A percentile compares a stretch with the other conserved stretches of the same genome.
Conservation (phyloP, 2,797 vertebrate genomes). For the Caiman crocodilus region DNA sequence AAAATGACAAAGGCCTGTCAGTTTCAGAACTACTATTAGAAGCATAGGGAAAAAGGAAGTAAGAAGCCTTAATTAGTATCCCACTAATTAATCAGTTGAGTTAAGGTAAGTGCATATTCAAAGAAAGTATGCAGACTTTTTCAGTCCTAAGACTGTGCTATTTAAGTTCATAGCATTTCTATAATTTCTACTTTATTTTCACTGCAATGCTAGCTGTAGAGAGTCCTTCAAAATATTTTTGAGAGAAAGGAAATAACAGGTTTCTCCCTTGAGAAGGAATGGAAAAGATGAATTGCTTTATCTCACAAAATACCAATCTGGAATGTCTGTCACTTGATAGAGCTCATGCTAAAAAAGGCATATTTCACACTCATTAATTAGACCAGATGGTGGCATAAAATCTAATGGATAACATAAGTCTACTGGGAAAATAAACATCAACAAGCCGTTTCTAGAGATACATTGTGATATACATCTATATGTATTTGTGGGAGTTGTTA, state of each 20-base stretch:
- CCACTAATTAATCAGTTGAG: no score
- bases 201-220: neutral
- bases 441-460: neutral
- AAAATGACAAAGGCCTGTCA: no score
- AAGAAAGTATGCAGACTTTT: no score
- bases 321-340: neutral
- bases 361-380: slow-evolving; percentile 63
- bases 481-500: neutral
- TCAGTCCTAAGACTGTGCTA: no score
- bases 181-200: neutral
- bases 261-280: neutral
- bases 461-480: neutral
- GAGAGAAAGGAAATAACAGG: neutral
- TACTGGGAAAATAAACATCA: slow-evolving; percentile 38
- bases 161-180: no score
- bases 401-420: slow-evolving; percentile 36
- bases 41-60: no score
- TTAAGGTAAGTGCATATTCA: no score
- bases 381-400: slow-evolving; percentile 43
- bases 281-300: neutral
- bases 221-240: neutral
- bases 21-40: no score
- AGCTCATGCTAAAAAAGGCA: slow-evolving; percentile 6
- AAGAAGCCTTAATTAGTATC: no score
- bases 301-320: slow-evolving; percentile 20